phyloP scores from a whole-genome alignment of 2,797 vertebrate genomes.

The Chelonia mydas region DNA sequence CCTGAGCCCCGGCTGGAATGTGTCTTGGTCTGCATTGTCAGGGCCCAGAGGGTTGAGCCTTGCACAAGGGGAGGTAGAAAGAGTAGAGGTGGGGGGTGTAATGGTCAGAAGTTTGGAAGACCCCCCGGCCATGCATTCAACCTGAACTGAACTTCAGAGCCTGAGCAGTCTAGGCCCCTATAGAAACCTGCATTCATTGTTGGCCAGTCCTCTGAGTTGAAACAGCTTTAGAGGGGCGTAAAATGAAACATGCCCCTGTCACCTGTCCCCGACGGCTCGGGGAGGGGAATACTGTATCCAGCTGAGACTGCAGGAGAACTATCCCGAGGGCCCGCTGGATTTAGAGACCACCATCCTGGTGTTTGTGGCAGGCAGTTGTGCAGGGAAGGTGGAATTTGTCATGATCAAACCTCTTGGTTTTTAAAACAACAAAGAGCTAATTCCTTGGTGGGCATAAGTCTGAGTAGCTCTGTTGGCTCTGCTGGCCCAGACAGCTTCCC shows the following conservation, averaged over 20 bases:
- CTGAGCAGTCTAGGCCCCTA: neutral
- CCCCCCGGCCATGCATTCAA: neutral
- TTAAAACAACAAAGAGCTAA: neutral
- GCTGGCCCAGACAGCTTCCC: neutral
- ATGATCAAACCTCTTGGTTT: neutral
- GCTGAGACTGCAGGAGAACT: neutral
- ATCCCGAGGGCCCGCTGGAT: neutral
- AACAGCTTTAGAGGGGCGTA: neutral
- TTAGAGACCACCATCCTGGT: neutral
- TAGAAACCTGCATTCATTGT: slow-evolving; percentile 15
- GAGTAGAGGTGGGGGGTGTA: neutral
- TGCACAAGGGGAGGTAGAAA: neutral
- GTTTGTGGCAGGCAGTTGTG: neutral
- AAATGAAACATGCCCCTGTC: neutral
- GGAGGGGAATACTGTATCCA: neutral
- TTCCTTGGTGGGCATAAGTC: rapidly evolving
- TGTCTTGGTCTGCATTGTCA: rapidly evolving
- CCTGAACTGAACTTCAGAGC: neutral
- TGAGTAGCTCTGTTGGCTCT: neutral
- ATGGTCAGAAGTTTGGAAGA: neutral
- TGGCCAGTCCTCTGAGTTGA: neutral
- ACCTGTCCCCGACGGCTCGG: neutral
- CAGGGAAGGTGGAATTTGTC: neutral
- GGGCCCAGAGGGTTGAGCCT: neutral
- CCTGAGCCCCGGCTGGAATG: neutral